Evolutionary conservation across 2,888 invertebrate species (phyloP), one percentile per base, ranked within the genome.

Genomic region (Azorinus chamasolen): DNA sequence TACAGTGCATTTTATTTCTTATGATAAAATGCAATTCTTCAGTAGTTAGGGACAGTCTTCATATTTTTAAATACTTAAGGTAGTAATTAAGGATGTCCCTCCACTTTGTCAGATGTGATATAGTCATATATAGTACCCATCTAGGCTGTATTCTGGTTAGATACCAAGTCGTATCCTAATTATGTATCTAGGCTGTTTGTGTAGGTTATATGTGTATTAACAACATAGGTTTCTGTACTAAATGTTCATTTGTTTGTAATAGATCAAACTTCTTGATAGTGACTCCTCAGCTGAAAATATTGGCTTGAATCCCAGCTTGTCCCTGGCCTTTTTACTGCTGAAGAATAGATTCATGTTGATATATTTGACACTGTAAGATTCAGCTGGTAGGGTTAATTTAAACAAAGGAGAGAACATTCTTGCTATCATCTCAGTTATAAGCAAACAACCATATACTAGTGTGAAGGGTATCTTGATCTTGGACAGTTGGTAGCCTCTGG

Each of bases 311-410:
- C 93, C 90, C 22, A 95, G 88, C 63, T 93, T 83, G 55, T 94
- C 94, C 25, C 94, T 94, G 5, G 95, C 95, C 80, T 95, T 94
- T 41, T 94, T 91, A 5, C 95, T 93, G 85, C 94, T 95, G 88
- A 95, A 95, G 88, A 95, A 94, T 53, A 95, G 89, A 69, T 95
- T 94, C 22, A 94, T 95, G 59, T 95, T 93, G 20, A 93, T 87
- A 70, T 92, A 93, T 46, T 87, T 87, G 0, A 93, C 63, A 58
- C 89, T 90, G 55, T 87, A 83, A 0, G 91, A 88, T 25, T 91
- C 81, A 1, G 86, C 74, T 22, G 80, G 77, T 12, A 89, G 69
- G 39, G 88, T 85, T 37, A 92, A 58, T 68, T 85, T 89, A 22
- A 83, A 71, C 32, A 93, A 22, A 10, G 92, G 89, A 16, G 89